Evolutionary conservation across 2,888 invertebrate species (phyloP).

Genomic region (Tineola bisselliella): DNA sequence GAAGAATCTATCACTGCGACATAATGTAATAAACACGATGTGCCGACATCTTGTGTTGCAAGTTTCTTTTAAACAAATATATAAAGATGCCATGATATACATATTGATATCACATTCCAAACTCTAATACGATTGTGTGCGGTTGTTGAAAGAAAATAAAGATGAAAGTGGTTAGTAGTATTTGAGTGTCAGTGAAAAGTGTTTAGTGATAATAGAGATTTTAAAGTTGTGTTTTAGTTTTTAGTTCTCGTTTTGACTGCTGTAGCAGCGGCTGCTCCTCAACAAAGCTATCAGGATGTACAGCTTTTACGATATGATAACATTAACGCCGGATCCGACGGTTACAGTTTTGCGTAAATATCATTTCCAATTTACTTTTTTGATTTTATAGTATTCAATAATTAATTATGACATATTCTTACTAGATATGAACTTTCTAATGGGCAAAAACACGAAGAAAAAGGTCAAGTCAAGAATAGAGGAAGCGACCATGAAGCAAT

Average conservation of each 20-base stretch:
- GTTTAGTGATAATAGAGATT: not conserved
- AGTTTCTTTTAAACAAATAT: not conserved
- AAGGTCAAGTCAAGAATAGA: slow-evolving; percentile 57
- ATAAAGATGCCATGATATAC: not conserved
- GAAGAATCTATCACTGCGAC: slow-evolving; percentile 4
- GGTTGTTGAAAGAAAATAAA: slow-evolving; percentile 2
- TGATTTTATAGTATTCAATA: not conserved
- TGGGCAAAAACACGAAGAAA: slow-evolving; percentile 53
- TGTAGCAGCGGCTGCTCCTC: slow-evolving; percentile 41
- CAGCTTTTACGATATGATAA: slow-evolving; percentile 70
- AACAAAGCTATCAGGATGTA: slow-evolving; percentile 57
- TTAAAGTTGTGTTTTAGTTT: slow-evolving; percentile 38
- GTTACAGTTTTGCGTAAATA: slow-evolving; percentile 68
- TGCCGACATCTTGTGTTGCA: not conserved
- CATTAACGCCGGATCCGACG: slow-evolving; percentile 68
- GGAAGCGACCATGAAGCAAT: slow-evolving; percentile 61
- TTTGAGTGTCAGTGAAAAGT: not conserved
- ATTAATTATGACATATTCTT: not conserved
- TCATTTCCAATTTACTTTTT: not conserved
- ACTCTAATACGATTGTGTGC: not conserved
- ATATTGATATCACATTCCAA: not conserved
- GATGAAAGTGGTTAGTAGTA: slow-evolving; percentile 1
- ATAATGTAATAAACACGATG: slow-evolving; percentile 1
- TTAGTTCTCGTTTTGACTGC: slow-evolving; percentile 38
- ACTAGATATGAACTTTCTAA: slow-evolving; percentile 61